Evolutionary conservation across 2,797 vertebrate genomes (phyloP).

Genomic region (Amazona ochrocephala): DNA sequence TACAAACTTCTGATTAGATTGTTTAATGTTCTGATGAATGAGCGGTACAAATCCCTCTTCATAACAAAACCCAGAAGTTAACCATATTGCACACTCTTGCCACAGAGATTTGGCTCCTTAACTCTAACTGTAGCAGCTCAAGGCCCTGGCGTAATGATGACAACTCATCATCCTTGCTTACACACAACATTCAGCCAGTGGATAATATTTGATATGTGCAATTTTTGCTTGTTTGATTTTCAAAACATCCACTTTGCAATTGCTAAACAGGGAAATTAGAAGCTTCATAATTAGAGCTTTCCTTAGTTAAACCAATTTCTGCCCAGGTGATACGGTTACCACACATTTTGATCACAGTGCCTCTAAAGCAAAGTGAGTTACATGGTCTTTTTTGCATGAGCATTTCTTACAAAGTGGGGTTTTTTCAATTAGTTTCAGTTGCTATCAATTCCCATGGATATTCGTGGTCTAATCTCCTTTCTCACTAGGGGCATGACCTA

Average conservation of each 20-base stretch:
- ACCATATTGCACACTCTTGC: neutral
- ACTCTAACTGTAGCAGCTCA: neutral
- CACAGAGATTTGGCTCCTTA: neutral
- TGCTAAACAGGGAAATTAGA: neutral
- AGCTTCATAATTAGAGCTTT: neutral
- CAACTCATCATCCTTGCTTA: neutral
- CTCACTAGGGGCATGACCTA: neutral
- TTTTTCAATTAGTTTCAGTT: neutral
- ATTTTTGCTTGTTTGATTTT: neutral
- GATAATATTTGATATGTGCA: neutral
- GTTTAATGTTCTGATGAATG: conserved; percentile 35
- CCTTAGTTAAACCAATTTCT: neutral
- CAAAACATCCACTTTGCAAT: neutral
- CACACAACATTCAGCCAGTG: neutral
- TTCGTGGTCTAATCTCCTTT: neutral
- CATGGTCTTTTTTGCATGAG: neutral
- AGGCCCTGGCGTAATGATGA: neutral
- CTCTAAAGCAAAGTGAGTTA: neutral
- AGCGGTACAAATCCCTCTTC: neutral
- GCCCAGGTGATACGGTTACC: neutral
- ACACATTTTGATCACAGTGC: neutral
- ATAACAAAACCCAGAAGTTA: conserved; percentile 26
- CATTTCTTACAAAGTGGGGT: neutral
- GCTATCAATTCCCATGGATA: neutral
- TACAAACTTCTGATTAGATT: conserved; percentile 42